Conservation (phyloP, 2,113 vertebrate genomes). For the Clarias macrocephalus region DNA sequence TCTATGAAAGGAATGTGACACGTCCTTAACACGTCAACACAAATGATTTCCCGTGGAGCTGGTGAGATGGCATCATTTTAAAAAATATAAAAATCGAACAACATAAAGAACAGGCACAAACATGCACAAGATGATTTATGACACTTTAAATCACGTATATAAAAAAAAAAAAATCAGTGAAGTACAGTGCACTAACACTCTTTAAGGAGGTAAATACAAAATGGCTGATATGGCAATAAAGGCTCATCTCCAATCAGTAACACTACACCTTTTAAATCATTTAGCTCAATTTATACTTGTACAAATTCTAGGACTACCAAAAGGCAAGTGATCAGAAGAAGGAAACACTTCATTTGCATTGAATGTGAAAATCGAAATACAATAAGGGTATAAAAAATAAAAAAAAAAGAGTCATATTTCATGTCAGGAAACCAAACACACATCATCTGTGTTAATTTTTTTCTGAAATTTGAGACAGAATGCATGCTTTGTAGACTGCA, state of each 20-base stretch:
- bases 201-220: constrained; percentile 49
- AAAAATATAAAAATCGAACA: constrained; percentile 29
- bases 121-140: constrained; percentile 51
- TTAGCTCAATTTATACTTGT: not conserved
- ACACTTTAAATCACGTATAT: constrained; percentile 46
- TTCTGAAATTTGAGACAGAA: not conserved
- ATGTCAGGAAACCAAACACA: constrained; percentile 2
- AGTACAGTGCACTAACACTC: constrained; percentile 52
- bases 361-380: not conserved
- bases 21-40: constrained; percentile 58
- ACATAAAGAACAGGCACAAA: constrained; percentile 39
- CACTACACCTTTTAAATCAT: constrained; percentile 11
- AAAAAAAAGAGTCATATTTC: not conserved
- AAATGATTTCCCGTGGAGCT: constrained; percentile 43
- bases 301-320: constrained; percentile 8
- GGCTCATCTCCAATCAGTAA: constrained; percentile 9
- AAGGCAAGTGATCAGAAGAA: constrained; percentile 12
- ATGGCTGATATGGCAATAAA: constrained; percentile 41
- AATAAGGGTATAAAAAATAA: not conserved
- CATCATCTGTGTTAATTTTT: not conserved
- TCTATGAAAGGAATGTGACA: constrained; percentile 51
- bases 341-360: not conserved
- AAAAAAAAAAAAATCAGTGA: constrained; percentile 33
- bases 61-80: constrained; percentile 33
- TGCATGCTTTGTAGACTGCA: not conserved